These are phyloP conservation scores for Rattus rattus DNA, from an alignment of 2,113 vertebrate species.

Conservation along the genomic window DNA sequence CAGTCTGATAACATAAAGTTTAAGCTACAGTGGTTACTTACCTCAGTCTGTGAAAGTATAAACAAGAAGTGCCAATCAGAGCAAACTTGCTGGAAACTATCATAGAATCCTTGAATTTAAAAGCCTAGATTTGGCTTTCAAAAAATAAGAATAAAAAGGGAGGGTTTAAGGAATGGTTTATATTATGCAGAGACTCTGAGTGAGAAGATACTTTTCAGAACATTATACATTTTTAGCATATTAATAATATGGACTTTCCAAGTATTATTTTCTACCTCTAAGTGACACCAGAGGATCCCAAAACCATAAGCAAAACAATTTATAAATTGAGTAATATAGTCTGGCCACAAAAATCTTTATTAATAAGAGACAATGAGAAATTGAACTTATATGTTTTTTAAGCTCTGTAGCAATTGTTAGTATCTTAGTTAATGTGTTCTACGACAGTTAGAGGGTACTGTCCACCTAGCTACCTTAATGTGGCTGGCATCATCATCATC, in stretches of 20 bases:
- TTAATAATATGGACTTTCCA: slow-evolving; percentile 67
- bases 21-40: slow-evolving; percentile 55
- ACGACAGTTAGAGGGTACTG: neutral
- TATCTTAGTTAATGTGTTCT: slow-evolving; percentile 43
- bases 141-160: slow-evolving; percentile 32
- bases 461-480: neutral
- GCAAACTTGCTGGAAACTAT: slow-evolving; percentile 81
- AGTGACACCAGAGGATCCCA: neutral
- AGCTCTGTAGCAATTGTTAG: slow-evolving; percentile 70
- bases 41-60: slow-evolving; percentile 71
- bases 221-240: slow-evolving; percentile 66
- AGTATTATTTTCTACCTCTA: slow-evolving; percentile 65
- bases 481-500: slow-evolving; percentile 24
- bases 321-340: slow-evolving; percentile 59
- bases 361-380: slow-evolving; percentile 57
- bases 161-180: neutral
- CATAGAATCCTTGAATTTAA: neutral
- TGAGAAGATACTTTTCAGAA: slow-evolving; percentile 40
- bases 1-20: slow-evolving; percentile 76
- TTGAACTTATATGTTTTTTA: slow-evolving; percentile 39
- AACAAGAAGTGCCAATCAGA: slow-evolving; percentile 63
- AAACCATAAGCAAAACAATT: neutral
- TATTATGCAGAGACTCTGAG: slow-evolving; percentile 29
- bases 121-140: slow-evolving; percentile 68
- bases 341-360: slow-evolving; percentile 22